These are phyloP conservation scores for Ptilorrhoa leucosticta DNA, from an alignment of 2,113 vertebrate genomes.

Conservation along the genomic window DNA sequence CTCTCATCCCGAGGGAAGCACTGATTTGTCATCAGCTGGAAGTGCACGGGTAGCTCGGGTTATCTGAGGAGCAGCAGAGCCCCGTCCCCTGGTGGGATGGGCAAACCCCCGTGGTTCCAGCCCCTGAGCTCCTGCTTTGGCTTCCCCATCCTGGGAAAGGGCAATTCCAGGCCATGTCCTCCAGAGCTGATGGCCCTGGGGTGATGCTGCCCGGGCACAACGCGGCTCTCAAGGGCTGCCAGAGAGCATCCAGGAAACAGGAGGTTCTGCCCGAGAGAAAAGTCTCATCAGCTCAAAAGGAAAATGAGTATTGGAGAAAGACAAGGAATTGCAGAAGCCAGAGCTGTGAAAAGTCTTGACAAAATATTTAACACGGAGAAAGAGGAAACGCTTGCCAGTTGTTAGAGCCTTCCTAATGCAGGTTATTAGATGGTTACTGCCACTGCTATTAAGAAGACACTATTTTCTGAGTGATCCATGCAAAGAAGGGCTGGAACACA, in stretches of 20 bases:
- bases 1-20: neutral
- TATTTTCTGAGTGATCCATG: neutral
- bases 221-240: rapidly evolving
- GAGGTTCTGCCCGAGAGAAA: neutral
- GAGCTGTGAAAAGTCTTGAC: slow-evolving; percentile 29
- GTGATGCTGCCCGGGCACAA: rapidly evolving
- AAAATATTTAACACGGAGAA: neutral
- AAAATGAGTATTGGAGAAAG: neutral
- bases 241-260: neutral
- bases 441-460: slow-evolving; percentile 3
- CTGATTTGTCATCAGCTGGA: neutral
- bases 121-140: neutral
- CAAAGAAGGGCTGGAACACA: slow-evolving; percentile 10
- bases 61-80: neutral
- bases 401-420: neutral
- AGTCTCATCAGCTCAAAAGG: neutral
- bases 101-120: neutral
- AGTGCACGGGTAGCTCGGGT: rapidly evolving
- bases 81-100: rapidly evolving
- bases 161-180: neutral
- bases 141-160: neutral
- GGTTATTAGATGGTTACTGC: slow-evolving; percentile 18
- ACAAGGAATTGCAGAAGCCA: neutral
- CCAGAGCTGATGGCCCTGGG: rapidly evolving
- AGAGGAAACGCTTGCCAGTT: neutral